Base-by-base conservation (phyloP, 1,140 invertebrate genomes). In the Drosophila lowei region DNA sequence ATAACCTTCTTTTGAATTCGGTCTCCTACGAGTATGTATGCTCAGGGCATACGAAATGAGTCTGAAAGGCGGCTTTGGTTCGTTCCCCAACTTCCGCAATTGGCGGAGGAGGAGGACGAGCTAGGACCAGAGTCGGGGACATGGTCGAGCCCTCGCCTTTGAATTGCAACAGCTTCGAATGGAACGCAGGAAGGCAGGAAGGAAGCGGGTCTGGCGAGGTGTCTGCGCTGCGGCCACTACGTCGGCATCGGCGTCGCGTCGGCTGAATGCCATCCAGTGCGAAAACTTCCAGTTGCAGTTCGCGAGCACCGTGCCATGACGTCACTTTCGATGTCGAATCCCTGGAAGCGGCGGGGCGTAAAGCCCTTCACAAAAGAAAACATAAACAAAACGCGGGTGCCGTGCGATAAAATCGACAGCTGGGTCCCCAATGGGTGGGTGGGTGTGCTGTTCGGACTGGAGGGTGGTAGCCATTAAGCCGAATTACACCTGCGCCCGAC, bases 261-360 rank as follows among this genome's bases (percentile, higher is more conserved):
- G 60, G 63, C 70, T 61, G 53, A 34, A 59, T 50, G 46, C 15
- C 44, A 75, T 88, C 84, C 83, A 86, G 57, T 77, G 62, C 56
- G 62, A 79, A 84, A 83, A 49, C 77, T 86, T 86, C 83, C 78
- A 75, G 49, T 64, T 86, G 83, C 83, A 86, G 23, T 85, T 81
- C 70, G 50, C 44, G 64, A 23, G 21, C 46, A 52, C 44, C 18
- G 49, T 18, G 15, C 47, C 61, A 89, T 88, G 83, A 88, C 83
- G 83, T 88, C 83, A 88, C 65, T 73, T 88, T 88, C 83, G 83
- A 88, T n/a, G 44, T 83, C 64, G 72, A 88, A 88, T 70, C 52
- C 48, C 42, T 58, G 13, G 18, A 25, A 43, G 16, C 56, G 18
- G 7, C 43, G 21, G 38, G 53, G 54, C 49, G 42, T 52, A 43